Conservation (phyloP, 1,140 invertebrate genomes). For the Leptoteleia sp. region DNA sequence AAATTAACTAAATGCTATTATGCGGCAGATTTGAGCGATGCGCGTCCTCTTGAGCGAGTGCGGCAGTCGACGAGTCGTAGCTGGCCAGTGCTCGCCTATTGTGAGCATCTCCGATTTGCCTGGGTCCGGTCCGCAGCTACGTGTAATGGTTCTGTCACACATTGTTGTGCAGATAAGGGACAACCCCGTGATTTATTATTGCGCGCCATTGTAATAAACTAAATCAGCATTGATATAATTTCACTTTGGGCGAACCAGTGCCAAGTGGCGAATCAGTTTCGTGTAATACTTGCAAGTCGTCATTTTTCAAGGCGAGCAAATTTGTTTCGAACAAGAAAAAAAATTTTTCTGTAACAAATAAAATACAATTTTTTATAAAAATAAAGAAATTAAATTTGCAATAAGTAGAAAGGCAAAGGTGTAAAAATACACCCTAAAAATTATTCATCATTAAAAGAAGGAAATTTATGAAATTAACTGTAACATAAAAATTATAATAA, state of each 20-base stretch:
- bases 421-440: too few relatives aligned
- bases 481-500: too few relatives aligned
- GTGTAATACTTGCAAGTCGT: too few relatives aligned
- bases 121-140: constrained; percentile 41
- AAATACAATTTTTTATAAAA: too few relatives aligned
- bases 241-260: constrained; percentile 21
- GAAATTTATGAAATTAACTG: too few relatives aligned
- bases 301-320: too few relatives aligned
- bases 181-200: constrained; percentile 56
- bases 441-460: too few relatives aligned
- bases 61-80: constrained; percentile 28
- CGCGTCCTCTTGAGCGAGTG: constrained; percentile 53
- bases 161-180: constrained; percentile 62
- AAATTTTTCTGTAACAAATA: too few relatives aligned
- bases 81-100: constrained; percentile 38
- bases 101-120: constrained; percentile 45
- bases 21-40: constrained; percentile 61
- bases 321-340: too few relatives aligned
- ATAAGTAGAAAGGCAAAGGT: too few relatives aligned
- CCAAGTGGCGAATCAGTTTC: constrained; percentile 2
- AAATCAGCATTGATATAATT: constrained; percentile 64
- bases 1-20: constrained; percentile 63
- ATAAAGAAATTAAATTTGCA: too few relatives aligned
- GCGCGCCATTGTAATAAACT: constrained; percentile 59
- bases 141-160: constrained; percentile 65